phyloP scores from a whole-genome alignment of 2,888 invertebrate genomes.

The Anagyrus pseudococci region DNA sequence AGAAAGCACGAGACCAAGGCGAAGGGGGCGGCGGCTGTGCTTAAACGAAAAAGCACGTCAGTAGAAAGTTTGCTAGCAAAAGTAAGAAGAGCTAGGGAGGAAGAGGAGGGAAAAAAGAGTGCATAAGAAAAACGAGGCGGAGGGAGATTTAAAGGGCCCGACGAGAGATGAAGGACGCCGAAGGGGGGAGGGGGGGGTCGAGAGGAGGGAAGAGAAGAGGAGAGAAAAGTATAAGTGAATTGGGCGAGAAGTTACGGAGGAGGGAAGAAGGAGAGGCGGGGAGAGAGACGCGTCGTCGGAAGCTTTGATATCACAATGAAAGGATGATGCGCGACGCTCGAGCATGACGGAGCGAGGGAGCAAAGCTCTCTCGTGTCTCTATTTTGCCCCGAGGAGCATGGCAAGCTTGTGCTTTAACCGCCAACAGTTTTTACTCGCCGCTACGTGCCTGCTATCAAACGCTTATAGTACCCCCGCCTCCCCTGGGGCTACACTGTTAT shows the following conservation, averaged over 20 bases:
- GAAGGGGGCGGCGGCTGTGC: constrained; percentile 5
- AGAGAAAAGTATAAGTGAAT: constrained; percentile 29
- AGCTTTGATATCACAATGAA: constrained; percentile 38
- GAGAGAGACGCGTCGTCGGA: constrained; percentile 16
- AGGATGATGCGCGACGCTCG: constrained; percentile 28
- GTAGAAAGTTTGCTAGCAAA: constrained; percentile 23
- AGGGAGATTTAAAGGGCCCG: constrained; percentile 18
- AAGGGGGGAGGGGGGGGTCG: no score
- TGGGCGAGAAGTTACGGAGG: constrained; percentile 11
- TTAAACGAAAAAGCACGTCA: constrained; percentile 18
- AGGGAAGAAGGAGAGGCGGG: constrained; percentile 4
- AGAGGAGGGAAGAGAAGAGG: no score
- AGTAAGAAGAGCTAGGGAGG: constrained; percentile 5
- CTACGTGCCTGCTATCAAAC: background rate
- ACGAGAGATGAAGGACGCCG: background rate
- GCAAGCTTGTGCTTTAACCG: background rate
- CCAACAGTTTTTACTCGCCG: no score
- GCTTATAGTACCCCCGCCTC: no score
- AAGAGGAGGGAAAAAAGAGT: constrained; percentile 3
- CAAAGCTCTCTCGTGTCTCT: background rate
- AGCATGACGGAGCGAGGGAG: background rate
- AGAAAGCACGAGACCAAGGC: constrained; percentile 6
- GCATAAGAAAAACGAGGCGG: constrained; percentile 7
- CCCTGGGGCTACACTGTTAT: no score
- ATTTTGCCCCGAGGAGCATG: background rate